Base-by-base conservation (phyloP, 1,140 invertebrate genomes). In the Drosophila simulans region DNA sequence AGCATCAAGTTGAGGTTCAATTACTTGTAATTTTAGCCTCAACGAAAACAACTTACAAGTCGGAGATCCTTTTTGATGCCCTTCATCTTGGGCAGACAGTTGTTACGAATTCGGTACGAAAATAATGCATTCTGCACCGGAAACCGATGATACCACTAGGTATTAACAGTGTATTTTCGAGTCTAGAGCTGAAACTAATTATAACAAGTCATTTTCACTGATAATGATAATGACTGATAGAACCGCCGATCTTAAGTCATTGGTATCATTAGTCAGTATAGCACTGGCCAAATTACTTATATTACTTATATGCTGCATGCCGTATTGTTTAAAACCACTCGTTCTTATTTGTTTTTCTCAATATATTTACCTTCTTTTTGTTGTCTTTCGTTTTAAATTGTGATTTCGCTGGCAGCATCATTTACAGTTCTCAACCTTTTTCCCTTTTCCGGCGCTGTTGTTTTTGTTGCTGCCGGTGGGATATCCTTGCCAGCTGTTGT, bases 1-100 rank as follows among this genome's bases (percentile, higher is more conserved):
- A 69, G 63, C 69, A 60, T 52, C 79, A 66, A 73, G 58, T 77
- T 72, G 65, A 77, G 79, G 79, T 88, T 86, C 83, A 86, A 88
- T 86, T 86, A 86, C 83, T 83, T 88, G 83, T 88, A 86, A 86
- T 86, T 86, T 86, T 80, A 86, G 83, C 83, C 83, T 71, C 79
- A 86, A 76, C 82, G 75, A 70, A 74, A 49, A 73, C 73, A 82
- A 54, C 72, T 75, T 39, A 74, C 52, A 74, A 56, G 40, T 56
- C 31, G 48, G 35, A 58, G 71, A 74, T 75, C 58, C 70, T 56
- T 65, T 45, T 53, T 39, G 31, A 46, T 35, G 34, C 35, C 34
- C 45, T 40, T 27, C 15, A 37, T 42, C 17, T 51, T 11, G 2
- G 1, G 12, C 17, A 43, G 1, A 1, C 17, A 42, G 37, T 42